Evolutionary conservation across 1,140 invertebrate species (phyloP).

Genomic region (Phthorimaea operculella): DNA sequence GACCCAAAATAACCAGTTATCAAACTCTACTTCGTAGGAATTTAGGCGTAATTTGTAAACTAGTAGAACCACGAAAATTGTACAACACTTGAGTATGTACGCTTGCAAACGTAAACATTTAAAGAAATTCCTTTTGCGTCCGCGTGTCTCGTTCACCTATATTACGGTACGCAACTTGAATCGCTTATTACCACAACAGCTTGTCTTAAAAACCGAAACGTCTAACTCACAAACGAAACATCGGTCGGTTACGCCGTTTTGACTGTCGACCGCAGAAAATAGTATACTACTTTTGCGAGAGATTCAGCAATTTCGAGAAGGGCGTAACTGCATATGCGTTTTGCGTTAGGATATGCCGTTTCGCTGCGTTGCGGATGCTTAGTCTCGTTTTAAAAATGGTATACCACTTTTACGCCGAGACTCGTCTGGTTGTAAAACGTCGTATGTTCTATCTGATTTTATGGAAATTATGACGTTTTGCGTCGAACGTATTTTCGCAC

Average conservation of each 20-base stretch:
- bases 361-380: slow-evolving; percentile 5
- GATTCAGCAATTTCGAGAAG: slow-evolving; percentile 17
- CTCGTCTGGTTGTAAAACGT: slow-evolving; percentile 23
- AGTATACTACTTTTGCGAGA: slow-evolving; percentile 45
- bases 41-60: no score
- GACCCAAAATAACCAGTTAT: no score
- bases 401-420: slow-evolving; percentile 38
- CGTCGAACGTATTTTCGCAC: neutral
- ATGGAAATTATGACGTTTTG: neutral
- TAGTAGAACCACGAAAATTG: no score
- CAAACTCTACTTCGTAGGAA: no score
- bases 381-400: slow-evolving; percentile 41
- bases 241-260: slow-evolving; percentile 25
- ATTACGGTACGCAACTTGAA: slow-evolving; percentile 12
- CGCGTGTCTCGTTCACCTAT: slow-evolving; percentile 26
- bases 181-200: neutral
- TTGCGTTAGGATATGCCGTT: slow-evolving; percentile 22
- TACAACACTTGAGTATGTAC: no score
- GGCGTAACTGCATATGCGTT: slow-evolving; percentile 19
- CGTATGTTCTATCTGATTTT: slow-evolving; percentile 10
- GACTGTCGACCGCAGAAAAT: slow-evolving; percentile 23
- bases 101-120: neutral
- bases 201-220: slow-evolving; percentile 7
- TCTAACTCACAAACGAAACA: neutral
- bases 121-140: slow-evolving; percentile 12